These are phyloP conservation scores for Paralichthys olivaceus DNA, from an alignment of 2,113 vertebrate species.

Conservation along the genomic window DNA sequence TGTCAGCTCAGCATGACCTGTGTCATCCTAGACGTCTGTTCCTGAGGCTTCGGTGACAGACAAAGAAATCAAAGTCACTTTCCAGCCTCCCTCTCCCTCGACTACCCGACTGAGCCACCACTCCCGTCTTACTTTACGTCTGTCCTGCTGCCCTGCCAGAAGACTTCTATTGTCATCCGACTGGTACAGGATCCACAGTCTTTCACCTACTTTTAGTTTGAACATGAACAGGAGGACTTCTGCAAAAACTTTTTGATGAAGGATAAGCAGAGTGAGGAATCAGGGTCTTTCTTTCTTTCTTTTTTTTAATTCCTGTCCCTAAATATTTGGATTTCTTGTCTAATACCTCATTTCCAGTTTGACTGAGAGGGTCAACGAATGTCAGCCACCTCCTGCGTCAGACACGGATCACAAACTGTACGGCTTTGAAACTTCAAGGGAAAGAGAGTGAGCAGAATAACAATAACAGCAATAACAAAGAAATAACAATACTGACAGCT, in stretches of 20 bases:
- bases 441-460: no score
- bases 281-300: background rate
- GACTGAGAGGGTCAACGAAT: no score
- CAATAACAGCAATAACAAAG: no score
- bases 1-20: constrained; percentile 49
- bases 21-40: constrained; percentile 1
- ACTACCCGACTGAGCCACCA: background rate
- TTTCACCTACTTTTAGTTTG: no score
- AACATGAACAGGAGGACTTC: background rate
- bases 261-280: background rate
- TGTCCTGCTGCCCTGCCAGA: background rate
- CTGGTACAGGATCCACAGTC: background rate
- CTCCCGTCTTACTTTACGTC: background rate
- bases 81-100: background rate
- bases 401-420: background rate
- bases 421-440: no score
- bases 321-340: background rate
- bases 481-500: no score
- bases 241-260: background rate
- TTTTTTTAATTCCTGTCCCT: no score
- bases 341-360: background rate
- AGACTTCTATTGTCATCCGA: constrained; percentile 5
- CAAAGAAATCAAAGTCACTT: constrained; percentile 41
- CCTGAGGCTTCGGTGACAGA: constrained; percentile 23
- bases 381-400: background rate